These are phyloP conservation scores for Hyperoplus lanceolatus DNA, from an alignment of 2,797 vertebrate genomes.

Conservation along the genomic window DNA sequence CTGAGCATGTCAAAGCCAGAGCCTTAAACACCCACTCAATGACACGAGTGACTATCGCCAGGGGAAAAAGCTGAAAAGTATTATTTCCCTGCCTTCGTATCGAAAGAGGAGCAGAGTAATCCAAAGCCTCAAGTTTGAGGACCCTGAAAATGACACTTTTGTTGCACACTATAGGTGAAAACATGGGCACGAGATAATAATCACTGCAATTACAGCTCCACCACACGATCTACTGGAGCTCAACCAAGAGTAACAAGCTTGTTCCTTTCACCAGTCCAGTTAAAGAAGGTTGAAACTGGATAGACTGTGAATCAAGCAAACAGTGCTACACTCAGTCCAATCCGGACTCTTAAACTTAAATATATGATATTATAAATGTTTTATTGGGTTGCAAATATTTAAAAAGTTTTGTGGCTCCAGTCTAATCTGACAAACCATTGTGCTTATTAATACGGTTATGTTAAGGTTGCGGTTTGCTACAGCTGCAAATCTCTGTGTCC, in stretches of 20 bases:
- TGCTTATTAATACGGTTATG: not conserved
- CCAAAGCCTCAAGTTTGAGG: constrained; percentile 63
- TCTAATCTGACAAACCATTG: not conserved
- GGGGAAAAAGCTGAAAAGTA: constrained; percentile 49
- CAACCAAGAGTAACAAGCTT: constrained; percentile 35
- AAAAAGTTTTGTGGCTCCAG: not conserved
- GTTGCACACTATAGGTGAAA: constrained; percentile 66
- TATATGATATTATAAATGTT: not conserved
- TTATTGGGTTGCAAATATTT: not conserved
- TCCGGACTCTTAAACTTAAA: not conserved
- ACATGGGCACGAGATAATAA: constrained; percentile 56
- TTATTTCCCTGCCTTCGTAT: constrained; percentile 47
- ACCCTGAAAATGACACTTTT: constrained; percentile 74
- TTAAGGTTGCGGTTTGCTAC: not conserved
- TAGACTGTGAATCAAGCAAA: constrained; percentile 5
- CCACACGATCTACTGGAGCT: constrained; percentile 36
- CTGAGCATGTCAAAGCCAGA: constrained; percentile 33
- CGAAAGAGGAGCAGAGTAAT: constrained; percentile 50
- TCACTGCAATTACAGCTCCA: constrained; percentile 68
- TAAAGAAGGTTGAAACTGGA: not conserved
- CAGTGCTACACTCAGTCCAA: not conserved
- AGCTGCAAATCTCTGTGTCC: not conserved
- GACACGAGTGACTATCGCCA: constrained; percentile 34
- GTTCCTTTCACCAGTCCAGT: constrained; percentile 20
- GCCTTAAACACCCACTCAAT: constrained; percentile 21